Evolutionary conservation across 2,113 vertebrate species (phyloP).

Genomic region (Tichodroma muraria): DNA sequence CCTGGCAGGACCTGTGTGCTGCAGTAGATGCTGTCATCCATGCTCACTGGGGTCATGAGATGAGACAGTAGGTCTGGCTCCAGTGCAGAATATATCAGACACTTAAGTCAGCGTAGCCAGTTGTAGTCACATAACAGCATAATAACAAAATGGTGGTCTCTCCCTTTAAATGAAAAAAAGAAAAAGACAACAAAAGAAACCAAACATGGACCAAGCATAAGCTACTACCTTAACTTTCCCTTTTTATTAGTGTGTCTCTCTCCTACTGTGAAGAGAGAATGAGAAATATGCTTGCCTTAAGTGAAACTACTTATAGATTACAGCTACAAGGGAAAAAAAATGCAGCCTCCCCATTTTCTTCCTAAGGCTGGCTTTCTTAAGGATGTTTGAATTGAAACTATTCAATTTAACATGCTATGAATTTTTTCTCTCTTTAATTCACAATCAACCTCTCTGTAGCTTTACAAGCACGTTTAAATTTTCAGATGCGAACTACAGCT

Average conservation of each 20-base stretch:
- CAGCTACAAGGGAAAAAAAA: not conserved
- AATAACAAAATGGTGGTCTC: not conserved
- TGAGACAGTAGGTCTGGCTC: not conserved
- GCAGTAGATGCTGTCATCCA: not conserved
- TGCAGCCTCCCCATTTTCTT: not conserved
- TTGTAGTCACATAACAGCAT: not conserved
- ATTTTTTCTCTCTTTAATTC: constrained; percentile 20
- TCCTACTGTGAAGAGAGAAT: constrained; percentile 14
- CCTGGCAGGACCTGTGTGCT: not conserved
- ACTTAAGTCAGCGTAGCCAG: not conserved
- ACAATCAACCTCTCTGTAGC: not conserved
- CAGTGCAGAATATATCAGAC: not conserved
- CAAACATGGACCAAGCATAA: not conserved
- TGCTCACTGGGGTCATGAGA: not conserved
- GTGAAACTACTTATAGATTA: constrained; percentile 27
- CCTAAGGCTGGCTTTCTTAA: constrained; percentile 2
- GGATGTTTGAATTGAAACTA: not conserved
- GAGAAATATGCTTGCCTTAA: constrained; percentile 29
- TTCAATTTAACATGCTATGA: not conserved
- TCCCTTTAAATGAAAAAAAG: not conserved
- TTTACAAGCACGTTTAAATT: not conserved
- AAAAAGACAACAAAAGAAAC: not conserved
- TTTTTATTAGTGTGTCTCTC: constrained; percentile 18
- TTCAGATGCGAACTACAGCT: not conserved
- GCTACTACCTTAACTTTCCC: constrained; percentile 2